These are phyloP conservation scores for Acanthiza pusilla DNA, from an alignment of 2,797 vertebrate genomes.

Conservation along the genomic window DNA sequence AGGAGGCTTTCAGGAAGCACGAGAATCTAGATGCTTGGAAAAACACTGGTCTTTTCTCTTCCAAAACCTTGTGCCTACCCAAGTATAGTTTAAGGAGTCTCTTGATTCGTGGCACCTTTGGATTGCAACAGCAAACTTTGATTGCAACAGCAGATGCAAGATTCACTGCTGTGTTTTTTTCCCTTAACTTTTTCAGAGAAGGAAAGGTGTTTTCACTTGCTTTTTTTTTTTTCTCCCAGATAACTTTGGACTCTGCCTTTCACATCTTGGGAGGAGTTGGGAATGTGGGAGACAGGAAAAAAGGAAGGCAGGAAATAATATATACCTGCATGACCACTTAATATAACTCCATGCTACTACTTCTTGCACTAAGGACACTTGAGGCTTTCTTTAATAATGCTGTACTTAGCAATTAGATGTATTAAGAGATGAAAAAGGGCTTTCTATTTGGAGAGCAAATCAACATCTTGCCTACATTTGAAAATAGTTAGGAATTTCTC, in stretches of 20 bases:
- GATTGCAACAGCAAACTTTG: neutral
- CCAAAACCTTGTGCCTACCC: neutral
- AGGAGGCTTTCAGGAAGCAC: neutral
- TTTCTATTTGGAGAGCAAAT: neutral
- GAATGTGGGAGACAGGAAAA: neutral
- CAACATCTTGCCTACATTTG: neutral
- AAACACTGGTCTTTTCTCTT: neutral
- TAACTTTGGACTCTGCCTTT: neutral
- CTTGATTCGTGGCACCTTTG: neutral
- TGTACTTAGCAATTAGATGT: neutral
- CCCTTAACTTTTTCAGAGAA: neutral
- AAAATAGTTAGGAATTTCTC: neutral
- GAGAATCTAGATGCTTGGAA: neutral
- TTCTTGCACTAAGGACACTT: neutral
- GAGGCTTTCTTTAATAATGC: neutral
- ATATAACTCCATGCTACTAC: neutral
- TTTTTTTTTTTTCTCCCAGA: neutral
- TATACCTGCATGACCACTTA: fast-evolving
- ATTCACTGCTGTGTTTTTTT: neutral
- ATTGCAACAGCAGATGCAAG: neutral
- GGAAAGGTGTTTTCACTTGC: neutral
- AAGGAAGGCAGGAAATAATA: neutral
- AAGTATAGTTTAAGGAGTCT: neutral
- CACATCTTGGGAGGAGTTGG: neutral
- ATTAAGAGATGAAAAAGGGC: neutral